Conservation (phyloP, 2,797 vertebrate species). For the Clarias laeviceps region DNA sequence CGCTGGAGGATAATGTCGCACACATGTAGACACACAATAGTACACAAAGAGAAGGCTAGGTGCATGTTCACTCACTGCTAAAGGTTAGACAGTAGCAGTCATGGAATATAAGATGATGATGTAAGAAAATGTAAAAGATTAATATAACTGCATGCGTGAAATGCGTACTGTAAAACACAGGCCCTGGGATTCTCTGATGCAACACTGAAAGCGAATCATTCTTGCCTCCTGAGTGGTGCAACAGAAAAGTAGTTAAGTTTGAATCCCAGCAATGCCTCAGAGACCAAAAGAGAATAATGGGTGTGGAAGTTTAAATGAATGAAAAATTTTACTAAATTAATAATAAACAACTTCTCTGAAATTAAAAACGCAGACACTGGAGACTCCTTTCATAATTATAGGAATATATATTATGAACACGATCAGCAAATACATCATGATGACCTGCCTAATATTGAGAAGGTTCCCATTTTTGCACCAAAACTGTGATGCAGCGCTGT, state of each 20-base stretch:
- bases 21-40: background rate
- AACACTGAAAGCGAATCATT: background rate
- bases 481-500: too few relatives aligned
- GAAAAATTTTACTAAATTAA: too few relatives aligned
- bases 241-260: background rate
- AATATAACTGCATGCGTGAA: background rate
- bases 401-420: too few relatives aligned
- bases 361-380: background rate
- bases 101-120: background rate
- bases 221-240: background rate
- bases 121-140: background rate
- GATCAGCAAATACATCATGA: too few relatives aligned
- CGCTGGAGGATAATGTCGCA: constrained; percentile 36
- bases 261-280: too few relatives aligned
- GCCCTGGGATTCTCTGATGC: too few relatives aligned
- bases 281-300: background rate
- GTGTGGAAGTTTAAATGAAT: background rate
- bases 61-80: background rate
- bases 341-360: too few relatives aligned
- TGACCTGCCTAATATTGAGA: too few relatives aligned
- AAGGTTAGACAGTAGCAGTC: background rate
- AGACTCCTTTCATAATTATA: background rate
- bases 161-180: too few relatives aligned
- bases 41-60: constrained; percentile 15
- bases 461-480: too few relatives aligned